Evolutionary conservation across 2,888 invertebrate genomes (phyloP).

Genomic region (Amphipyra berbera): DNA sequence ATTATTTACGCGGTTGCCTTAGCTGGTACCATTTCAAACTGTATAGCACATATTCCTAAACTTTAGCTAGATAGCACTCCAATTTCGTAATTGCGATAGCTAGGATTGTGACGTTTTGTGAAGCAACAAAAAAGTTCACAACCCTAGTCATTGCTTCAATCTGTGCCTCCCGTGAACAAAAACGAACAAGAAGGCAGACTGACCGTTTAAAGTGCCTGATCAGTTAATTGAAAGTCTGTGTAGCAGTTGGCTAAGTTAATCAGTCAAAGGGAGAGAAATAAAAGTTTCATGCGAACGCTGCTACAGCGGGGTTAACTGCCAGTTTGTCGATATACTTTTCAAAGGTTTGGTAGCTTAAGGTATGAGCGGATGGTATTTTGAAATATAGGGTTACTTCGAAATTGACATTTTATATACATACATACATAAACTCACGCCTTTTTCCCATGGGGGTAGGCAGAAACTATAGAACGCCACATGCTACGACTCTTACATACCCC

Average conservation of each 20-base stretch:
- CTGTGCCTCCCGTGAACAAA: neutral
- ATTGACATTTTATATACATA: too few relatives aligned
- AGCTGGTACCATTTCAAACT: too few relatives aligned
- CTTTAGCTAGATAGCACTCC: too few relatives aligned
- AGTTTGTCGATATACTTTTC: conserved; percentile 70
- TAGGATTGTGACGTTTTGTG: too few relatives aligned
- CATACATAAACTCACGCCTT: too few relatives aligned
- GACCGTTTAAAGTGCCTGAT: conserved; percentile 42
- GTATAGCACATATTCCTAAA: too few relatives aligned
- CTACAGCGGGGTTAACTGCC: conserved; percentile 79
- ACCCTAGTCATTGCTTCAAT: neutral
- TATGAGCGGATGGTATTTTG: conserved; percentile 20
- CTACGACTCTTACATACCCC: too few relatives aligned
- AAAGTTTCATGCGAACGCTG: conserved; percentile 72
- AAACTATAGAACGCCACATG: too few relatives aligned
- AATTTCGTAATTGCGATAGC: too few relatives aligned
- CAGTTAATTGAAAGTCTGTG: conserved; percentile 58
- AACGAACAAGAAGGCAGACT: conserved; percentile 4
- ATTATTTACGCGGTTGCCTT: too few relatives aligned
- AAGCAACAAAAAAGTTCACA: neutral
- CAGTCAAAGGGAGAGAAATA: conserved; percentile 65
- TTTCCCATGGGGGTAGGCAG: too few relatives aligned
- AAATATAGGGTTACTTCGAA: neutral
- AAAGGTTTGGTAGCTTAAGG: conserved; percentile 33
- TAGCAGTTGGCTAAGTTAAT: conserved; percentile 52